Base-by-base conservation (phyloP, 2,888 invertebrate species). In the Heteropelma amictum region DNA sequence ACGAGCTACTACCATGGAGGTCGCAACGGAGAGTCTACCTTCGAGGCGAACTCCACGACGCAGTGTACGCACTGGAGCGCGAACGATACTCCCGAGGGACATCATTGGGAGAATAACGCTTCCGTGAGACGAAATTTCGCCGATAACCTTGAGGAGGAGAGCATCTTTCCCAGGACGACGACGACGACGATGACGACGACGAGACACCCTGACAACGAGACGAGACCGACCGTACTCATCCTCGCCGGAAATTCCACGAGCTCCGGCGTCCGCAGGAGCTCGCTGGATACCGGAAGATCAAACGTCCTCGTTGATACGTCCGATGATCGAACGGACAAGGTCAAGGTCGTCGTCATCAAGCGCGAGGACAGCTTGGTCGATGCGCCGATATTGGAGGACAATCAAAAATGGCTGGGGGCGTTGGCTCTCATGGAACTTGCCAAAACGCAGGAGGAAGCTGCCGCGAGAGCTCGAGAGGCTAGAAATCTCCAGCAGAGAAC, bases 361-460 rank as follows among this genome's bases (percentile, higher is more conserved):
- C 86, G 86, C 72, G 86, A 86, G 19, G 83, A 85, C 30, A 76
- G 70, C 38, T 10, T 78, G 26, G 54, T 77, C 1, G 83, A 84
- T 17, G 60, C 84, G 65, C 83, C 86, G 17, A 68, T 84, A 35
- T 85, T 84, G 3, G 89, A 90, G 65, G 89, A 89, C 42, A 90
- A 89, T 81, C 88, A 90, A 38, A 90, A 92, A 81, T 92, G 92
- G 90, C 89, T 92, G 77, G 92, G 92, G 19, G 93, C 93, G 38
- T 89, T 93, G 83, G 93, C 93, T 38, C 87, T 93, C 17, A 92
- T 93, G 85, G 91, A 93, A 84, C 84, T 93, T 45, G 91, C 92
- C 35, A 91, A 87, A 70, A 87, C 84, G 30, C 85, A 87, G 70
- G 83, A 86, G 65, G 86, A 88, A 60, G 83, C 81, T 21, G 84